Conservation (phyloP, 2,113 vertebrate genomes). For the Odontesthes bonariensis region DNA sequence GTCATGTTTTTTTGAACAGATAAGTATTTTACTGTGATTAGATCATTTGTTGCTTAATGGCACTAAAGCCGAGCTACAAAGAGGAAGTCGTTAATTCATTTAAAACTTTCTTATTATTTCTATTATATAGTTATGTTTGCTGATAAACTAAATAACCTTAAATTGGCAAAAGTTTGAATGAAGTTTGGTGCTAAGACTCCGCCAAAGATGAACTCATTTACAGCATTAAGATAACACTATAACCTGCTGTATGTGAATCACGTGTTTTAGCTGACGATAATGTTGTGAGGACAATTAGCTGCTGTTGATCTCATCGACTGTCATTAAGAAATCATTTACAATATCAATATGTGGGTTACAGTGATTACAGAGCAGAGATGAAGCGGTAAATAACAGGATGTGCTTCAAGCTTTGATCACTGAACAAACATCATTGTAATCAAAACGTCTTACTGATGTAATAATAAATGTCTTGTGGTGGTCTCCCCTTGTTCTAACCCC, state of each 20-base stretch:
- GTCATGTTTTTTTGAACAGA: neutral
- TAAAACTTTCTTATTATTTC: rapidly evolving
- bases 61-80: conserved; percentile 5
- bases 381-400: neutral
- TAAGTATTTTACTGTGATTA: neutral
- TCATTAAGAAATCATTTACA: neutral
- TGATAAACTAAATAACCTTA: rapidly evolving
- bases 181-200: neutral
- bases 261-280: conserved; percentile 10
- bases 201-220: neutral
- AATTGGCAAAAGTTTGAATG: neutral
- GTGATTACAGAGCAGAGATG: neutral
- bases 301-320: conserved; percentile 1
- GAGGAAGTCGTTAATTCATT: neutral
- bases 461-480: neutral
- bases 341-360: neutral
- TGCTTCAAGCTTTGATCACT: neutral
- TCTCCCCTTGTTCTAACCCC: neutral
- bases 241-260: conserved; percentile 12
- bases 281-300: neutral
- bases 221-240: neutral
- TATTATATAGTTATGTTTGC: rapidly evolving
- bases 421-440: neutral
- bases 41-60: neutral
- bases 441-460: neutral